Conservation (phyloP, 2,797 vertebrate species). For the Paedocypris micromegethes region DNA sequence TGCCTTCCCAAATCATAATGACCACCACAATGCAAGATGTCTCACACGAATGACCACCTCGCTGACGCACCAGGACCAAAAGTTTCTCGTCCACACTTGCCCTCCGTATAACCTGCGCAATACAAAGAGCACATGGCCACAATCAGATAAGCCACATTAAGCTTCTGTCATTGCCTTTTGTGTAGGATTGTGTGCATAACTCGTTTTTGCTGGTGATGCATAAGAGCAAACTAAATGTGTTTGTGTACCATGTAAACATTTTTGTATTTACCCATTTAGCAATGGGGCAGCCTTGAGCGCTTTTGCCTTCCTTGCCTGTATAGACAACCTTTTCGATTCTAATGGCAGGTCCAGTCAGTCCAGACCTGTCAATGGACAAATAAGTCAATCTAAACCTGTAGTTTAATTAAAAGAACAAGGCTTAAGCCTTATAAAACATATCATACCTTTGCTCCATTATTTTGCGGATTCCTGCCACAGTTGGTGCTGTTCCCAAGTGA, state of each 20-base stretch:
- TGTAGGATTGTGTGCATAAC: slow-evolving; percentile 7
- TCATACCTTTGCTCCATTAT: slow-evolving; percentile 92
- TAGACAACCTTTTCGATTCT: slow-evolving; percentile 95
- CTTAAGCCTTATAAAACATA: neutral
- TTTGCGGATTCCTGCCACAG: slow-evolving; percentile 86
- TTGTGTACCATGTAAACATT: no score
- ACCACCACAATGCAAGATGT: slow-evolving; percentile 87
- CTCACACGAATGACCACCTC: slow-evolving; percentile 83
- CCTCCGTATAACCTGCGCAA: slow-evolving; percentile 84
- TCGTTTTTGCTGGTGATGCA: no score
- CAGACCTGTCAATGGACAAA: slow-evolving; percentile 73
- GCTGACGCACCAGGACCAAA: slow-evolving; percentile 88
- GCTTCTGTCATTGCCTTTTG: slow-evolving; percentile 2
- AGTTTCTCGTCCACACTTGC: slow-evolving; percentile 85
- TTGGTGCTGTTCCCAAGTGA: slow-evolving; percentile 93
- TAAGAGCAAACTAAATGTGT: no score
- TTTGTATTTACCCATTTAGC: slow-evolving; percentile 91
- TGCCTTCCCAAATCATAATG: slow-evolving; percentile 94
- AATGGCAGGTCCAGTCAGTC: slow-evolving; percentile 84
- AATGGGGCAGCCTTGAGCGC: slow-evolving; percentile 96
- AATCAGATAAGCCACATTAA: slow-evolving; percentile 1
- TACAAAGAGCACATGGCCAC: slow-evolving; percentile 5
- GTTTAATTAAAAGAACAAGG: neutral
- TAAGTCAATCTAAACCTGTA: neutral
- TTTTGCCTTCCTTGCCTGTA: slow-evolving; percentile 98